Percentiles rank a stretch among this genome's conserved stretches.
Evolutionary conservation across 2,113 vertebrate genomes (phyloP).

Genomic region (Sander lucioperca): DNA sequence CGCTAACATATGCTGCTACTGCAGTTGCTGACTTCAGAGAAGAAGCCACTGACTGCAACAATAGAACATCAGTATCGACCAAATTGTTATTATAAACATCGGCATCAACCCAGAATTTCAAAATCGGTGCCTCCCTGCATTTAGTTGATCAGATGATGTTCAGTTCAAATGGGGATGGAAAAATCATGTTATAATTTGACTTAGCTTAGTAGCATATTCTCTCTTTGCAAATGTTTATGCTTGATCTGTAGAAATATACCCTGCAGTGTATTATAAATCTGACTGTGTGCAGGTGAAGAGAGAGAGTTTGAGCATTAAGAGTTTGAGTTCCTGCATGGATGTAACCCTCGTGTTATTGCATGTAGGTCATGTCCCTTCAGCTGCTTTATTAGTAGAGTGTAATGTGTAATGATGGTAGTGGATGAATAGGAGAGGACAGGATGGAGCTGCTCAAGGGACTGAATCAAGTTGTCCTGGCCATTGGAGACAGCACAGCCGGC

Average conservation of each 20-base stretch:
- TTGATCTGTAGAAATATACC: slow-evolving; percentile 1
- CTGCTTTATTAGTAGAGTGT: slow-evolving; percentile 14
- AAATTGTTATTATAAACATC: no score
- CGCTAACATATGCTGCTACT: no score
- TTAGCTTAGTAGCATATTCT: neutral
- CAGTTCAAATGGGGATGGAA: neutral
- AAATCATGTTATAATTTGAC: slow-evolving; percentile 43
- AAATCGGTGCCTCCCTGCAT: neutral
- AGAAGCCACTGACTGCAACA: no score
- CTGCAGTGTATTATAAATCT: slow-evolving; percentile 23
- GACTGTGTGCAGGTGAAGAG: neutral
- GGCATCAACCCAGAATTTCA: no score
- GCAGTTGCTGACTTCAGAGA: no score
- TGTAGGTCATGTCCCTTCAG: neutral
- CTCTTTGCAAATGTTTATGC: neutral
- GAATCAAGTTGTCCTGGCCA: slow-evolving; percentile 52
- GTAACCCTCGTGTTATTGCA: neutral
- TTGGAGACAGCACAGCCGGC: slow-evolving; percentile 43
- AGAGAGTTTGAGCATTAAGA: neutral
- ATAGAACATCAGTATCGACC: no score
- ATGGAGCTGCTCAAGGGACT: slow-evolving; percentile 45
- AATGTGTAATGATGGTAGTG: slow-evolving; percentile 20
- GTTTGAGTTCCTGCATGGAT: neutral
- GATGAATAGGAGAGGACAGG: slow-evolving; percentile 9
- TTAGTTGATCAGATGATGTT: slow-evolving; percentile 35